Percentiles rank a stretch among this genome's conserved stretches.
phyloP scores from a whole-genome alignment of 2,113 vertebrate genomes.

The Chauna torquata region DNA sequence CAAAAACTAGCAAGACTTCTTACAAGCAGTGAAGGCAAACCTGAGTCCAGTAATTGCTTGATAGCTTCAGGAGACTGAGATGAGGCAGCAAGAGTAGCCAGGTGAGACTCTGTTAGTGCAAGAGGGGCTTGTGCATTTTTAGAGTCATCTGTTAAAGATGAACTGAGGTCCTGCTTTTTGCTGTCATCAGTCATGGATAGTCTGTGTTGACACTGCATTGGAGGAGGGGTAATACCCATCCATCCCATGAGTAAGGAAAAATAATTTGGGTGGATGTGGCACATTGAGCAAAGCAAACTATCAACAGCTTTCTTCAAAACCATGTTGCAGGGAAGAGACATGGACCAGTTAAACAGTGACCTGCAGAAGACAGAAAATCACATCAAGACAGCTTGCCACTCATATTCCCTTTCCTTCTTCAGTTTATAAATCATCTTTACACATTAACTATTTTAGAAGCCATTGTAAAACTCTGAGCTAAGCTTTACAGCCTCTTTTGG shows the following conservation, averaged over 20 bases:
- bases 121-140: conserved; percentile 91
- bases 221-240: conserved; percentile 91
- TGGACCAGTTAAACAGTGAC: conserved; percentile 95
- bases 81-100: conserved; percentile 92
- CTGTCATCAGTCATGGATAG: conserved; percentile 96
- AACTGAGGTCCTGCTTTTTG: conserved; percentile 92
- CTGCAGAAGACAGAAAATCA: conserved; percentile 69
- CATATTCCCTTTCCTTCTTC: neutral
- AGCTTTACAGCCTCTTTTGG: neutral
- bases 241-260: conserved; percentile 98
- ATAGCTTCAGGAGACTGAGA: conserved; percentile 96
- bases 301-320: conserved; percentile 99
- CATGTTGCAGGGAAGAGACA: conserved; percentile 94
- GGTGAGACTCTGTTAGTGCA: conserved; percentile 89
- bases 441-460: neutral
- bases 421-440: neutral
- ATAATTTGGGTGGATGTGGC: conserved; percentile 95
- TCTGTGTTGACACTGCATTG: conserved; percentile 88
- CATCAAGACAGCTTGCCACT: neutral
- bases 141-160: conserved; percentile 93
- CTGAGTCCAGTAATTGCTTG: conserved; percentile 94
- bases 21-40: conserved; percentile 92
- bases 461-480: neutral
- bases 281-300: conserved; percentile 97
- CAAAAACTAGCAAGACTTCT: conserved; percentile 93